Evolutionary conservation across 2,113 vertebrate genomes (phyloP).

Genomic region (Trochalopteron elliotii): DNA sequence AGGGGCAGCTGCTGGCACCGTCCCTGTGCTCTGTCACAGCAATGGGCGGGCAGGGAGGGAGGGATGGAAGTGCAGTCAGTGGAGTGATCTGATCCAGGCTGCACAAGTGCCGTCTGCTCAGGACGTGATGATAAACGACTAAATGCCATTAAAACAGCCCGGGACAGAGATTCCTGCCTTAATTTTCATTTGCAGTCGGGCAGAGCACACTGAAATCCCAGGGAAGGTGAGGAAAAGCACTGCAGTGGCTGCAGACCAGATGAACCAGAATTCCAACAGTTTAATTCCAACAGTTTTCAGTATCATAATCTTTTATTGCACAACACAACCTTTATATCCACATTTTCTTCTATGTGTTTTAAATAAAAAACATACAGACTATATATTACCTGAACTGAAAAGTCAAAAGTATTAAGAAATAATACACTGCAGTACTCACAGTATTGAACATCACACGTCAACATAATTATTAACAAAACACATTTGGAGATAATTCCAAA

Average conservation of each 20-base stretch:
- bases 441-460: neutral
- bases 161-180: neutral
- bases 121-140: rapidly evolving
- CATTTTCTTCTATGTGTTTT: neutral
- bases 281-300: neutral
- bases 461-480: neutral
- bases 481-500: constrained; percentile 26
- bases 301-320: constrained; percentile 37
- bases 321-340: neutral
- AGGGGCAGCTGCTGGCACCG: neutral
- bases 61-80: rapidly evolving
- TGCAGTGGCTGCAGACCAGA: neutral
- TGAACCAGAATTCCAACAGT: neutral
- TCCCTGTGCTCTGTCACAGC: rapidly evolving
- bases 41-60: neutral
- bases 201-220: neutral
- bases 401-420: neutral
- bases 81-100: rapidly evolving
- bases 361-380: constrained; percentile 6
- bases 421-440: neutral
- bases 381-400: neutral
- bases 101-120: neutral
- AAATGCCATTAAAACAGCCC: neutral
- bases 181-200: neutral
- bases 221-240: neutral